Percentiles rank a stretch among this genome's conserved stretches.
Conservation (phyloP, 1,140 invertebrate species). For the Achroia grisella region DNA sequence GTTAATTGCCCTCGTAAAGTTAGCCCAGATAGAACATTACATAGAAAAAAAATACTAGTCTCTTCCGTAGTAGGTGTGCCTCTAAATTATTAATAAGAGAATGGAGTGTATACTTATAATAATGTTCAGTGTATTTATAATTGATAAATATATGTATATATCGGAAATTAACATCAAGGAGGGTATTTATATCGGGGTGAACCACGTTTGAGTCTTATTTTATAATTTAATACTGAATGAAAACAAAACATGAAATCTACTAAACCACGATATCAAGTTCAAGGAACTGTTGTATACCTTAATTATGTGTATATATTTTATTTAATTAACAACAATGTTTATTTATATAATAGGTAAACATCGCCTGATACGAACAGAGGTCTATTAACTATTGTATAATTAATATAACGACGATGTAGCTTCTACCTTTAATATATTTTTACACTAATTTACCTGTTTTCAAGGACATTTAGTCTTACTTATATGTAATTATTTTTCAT, state of each 20-base stretch:
- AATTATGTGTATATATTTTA: constrained; percentile 27
- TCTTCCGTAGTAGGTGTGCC: no score
- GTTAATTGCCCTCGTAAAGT: no score
- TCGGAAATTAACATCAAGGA: no score
- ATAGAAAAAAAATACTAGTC: no score
- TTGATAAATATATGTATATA: no score
- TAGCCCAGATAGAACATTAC: no score
- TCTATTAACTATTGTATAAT: constrained; percentile 26
- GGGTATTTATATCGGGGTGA: no score
- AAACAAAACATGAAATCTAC: constrained; percentile 24
- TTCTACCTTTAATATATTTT: constrained; percentile 24
- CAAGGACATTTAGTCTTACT: constrained; percentile 14
- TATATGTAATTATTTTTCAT: no score
- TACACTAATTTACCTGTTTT: constrained; percentile 50
- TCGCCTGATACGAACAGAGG: constrained; percentile 22
- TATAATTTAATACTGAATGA: not conserved
- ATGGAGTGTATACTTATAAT: no score
- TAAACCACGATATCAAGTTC: constrained; percentile 26
- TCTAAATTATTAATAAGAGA: no score
- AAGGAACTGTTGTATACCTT: constrained; percentile 57
- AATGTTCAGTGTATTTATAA: no score
- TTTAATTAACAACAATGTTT: constrained; percentile 56
- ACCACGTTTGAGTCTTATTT: no score
- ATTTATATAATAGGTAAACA: constrained; percentile 27
- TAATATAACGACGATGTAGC: constrained; percentile 13